Percentiles rank a stretch among this genome's conserved stretches.
Conservation (phyloP, 2,113 vertebrate species). For the Odobenus rosmarus region DNA sequence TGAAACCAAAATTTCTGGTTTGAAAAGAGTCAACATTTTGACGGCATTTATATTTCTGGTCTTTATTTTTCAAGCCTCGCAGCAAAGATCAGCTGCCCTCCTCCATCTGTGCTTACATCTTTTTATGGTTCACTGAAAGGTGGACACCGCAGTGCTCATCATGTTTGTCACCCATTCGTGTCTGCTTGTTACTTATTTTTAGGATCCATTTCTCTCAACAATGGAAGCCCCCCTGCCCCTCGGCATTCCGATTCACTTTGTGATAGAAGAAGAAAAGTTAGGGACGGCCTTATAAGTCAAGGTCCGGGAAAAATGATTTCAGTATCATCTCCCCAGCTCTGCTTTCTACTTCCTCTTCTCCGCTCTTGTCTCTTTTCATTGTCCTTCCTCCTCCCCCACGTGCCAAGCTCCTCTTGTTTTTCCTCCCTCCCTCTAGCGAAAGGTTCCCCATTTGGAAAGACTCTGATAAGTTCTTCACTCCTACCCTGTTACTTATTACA, state of each 20-base stretch:
- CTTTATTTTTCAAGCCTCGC: conserved; percentile 56
- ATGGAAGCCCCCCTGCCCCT: neutral
- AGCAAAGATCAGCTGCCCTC: neutral
- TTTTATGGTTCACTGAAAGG: neutral
- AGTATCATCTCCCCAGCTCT: neutral
- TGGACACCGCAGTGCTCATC: neutral
- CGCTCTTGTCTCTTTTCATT: neutral
- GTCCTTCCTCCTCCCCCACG: neutral
- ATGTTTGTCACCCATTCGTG: neutral
- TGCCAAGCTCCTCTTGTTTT: neutral
- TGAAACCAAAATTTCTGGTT: conserved; percentile 70
- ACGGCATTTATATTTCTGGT: conserved; percentile 66
- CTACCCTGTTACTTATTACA: neutral
- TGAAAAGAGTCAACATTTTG: conserved; percentile 47
- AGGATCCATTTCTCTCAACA: conserved; percentile 32
- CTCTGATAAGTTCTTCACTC: neutral
- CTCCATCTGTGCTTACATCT: neutral
- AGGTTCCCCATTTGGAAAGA: neutral
- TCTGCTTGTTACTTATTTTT: conserved; percentile 2
- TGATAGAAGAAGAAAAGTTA: neutral
- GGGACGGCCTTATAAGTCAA: neutral
- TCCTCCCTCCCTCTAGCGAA: neutral
- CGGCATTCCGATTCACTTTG: neutral
- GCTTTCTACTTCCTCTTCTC: neutral
- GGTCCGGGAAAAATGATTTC: neutral